Evolutionary conservation across 2,888 invertebrate genomes (phyloP).

Genomic region (Acanthosepion esculentum): DNA sequence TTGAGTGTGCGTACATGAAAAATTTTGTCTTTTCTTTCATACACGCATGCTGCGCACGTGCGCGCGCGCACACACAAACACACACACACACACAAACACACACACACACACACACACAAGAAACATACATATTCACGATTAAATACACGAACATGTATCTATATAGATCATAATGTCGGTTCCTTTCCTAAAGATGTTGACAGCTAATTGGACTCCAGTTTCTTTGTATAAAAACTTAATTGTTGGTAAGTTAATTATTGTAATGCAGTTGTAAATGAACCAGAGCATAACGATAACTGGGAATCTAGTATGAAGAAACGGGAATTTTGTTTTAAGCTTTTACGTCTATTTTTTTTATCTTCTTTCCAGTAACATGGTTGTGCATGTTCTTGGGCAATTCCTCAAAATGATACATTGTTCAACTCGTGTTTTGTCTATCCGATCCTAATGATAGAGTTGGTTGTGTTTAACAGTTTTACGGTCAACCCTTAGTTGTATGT

Average conservation of each 20-base stretch:
- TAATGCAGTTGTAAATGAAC: neutral
- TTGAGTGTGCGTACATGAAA: neutral
- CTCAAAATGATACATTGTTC: conserved; percentile 14
- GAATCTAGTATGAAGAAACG: neutral
- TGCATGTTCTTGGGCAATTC: neutral
- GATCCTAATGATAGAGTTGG: neutral
- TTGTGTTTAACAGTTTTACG: conserved; percentile 18
- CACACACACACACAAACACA: neutral
- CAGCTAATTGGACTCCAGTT: conserved; percentile 8
- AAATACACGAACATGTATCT: neutral
- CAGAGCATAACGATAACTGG: neutral
- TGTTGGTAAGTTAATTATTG: neutral
- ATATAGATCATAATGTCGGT: neutral
- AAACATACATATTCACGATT: neutral
- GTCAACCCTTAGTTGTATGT: neutral
- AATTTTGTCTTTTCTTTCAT: neutral
- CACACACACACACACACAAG: neutral
- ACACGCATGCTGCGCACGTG: neutral
- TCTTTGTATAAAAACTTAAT: neutral
- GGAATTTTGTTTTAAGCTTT: neutral
- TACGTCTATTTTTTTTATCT: neutral
- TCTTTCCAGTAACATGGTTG: neutral
- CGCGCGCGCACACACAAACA: neutral
- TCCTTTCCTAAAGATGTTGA: neutral
- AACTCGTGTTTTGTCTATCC: neutral